Conservation (phyloP, 2,113 vertebrate species). For the Spilogale gracilis region DNA sequence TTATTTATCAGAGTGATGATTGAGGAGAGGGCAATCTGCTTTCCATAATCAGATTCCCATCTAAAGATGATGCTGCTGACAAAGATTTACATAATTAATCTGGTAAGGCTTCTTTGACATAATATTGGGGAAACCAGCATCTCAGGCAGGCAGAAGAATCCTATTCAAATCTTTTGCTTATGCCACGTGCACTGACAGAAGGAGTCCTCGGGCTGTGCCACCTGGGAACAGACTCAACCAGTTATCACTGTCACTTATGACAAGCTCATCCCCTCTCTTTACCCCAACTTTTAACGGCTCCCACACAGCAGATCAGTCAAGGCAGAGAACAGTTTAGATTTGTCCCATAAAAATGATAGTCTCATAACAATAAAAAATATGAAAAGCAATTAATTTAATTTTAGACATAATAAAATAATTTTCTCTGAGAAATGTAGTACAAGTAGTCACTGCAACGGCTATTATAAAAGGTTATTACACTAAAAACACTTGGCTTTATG, state of each 20-base stretch:
- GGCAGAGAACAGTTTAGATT: conserved; percentile 57
- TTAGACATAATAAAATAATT: conserved; percentile 78
- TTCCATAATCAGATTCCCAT: conserved; percentile 87
- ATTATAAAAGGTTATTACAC: conserved; percentile 83
- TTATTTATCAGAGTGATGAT: conserved; percentile 81
- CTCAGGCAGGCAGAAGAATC: conserved; percentile 77
- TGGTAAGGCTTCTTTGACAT: conserved; percentile 82
- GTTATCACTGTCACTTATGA: conserved; percentile 60
- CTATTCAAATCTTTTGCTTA: conserved; percentile 69
- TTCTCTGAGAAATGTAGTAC: conserved; percentile 59
- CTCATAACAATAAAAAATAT: conserved; percentile 76
- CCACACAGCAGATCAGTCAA: conserved; percentile 45
- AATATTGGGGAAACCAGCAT: conserved; percentile 82
- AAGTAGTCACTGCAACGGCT: conserved; percentile 73
- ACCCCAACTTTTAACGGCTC: background rate
- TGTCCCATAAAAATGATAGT: conserved; percentile 49
- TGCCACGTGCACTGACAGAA: conserved; percentile 82
- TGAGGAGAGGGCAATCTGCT: conserved; percentile 85
- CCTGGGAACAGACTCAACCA: conserved; percentile 64
- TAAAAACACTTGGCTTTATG: conserved; percentile 78
- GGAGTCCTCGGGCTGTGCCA: conserved; percentile 81
- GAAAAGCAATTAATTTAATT: conserved; percentile 83
- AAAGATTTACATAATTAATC: conserved; percentile 89
- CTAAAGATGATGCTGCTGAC: conserved; percentile 86
- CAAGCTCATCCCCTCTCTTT: conserved; percentile 18